Evolutionary conservation across 2,797 vertebrate species (phyloP).

Genomic region (Falco berigora): DNA sequence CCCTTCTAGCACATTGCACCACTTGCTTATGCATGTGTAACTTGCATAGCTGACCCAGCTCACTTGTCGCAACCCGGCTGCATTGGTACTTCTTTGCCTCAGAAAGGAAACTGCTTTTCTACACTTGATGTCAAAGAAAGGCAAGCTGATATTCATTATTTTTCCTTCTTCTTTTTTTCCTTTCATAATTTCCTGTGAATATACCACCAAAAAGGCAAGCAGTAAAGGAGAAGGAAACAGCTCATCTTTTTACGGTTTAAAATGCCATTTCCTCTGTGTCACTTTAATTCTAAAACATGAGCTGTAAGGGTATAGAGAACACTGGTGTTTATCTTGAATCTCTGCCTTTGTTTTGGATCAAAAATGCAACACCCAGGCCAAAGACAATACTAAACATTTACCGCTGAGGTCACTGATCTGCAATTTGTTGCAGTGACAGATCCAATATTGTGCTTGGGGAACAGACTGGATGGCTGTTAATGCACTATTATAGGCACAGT

Average conservation of each 20-base stretch:
- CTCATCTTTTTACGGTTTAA: not conserved
- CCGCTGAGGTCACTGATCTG: conserved; percentile 35
- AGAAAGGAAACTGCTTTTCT: not conserved
- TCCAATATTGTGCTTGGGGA: conserved; percentile 36
- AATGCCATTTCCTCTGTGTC: not conserved
- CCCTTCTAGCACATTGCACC: not conserved
- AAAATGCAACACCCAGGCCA: not conserved
- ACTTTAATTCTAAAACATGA: conserved; percentile 11
- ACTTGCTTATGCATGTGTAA: not conserved
- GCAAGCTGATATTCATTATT: not conserved
- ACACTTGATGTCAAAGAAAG: not conserved
- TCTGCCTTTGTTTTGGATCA: conserved; percentile 38
- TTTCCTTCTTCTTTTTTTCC: not conserved
- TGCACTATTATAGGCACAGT: conserved; percentile 18
- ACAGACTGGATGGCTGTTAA: conserved; percentile 32
- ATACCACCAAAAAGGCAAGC: not conserved
- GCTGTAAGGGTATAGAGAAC: not conserved
- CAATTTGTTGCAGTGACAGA: conserved; percentile 60
- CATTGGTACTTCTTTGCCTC: not conserved
- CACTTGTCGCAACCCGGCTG: not conserved
- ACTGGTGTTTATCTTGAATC: conserved; percentile 21
- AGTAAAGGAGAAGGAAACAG: not conserved
- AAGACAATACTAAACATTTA: conserved; percentile 52
- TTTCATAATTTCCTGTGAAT: not conserved
- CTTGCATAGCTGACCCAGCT: not conserved